These are phyloP conservation scores for Myotis findleyi DNA, from an alignment of 2,797 vertebrate genomes.

Conservation along the genomic window DNA sequence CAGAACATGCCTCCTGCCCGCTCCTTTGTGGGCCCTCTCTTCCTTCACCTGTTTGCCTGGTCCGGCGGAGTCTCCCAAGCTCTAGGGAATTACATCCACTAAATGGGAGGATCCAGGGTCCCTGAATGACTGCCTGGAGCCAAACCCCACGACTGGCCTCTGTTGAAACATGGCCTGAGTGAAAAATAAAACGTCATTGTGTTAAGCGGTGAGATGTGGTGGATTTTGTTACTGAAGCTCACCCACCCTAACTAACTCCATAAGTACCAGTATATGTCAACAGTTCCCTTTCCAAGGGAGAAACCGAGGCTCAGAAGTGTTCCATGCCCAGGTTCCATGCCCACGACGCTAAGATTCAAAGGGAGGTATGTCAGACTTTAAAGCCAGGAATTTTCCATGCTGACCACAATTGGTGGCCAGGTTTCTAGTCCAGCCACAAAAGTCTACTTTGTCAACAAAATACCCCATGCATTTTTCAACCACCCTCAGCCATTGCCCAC, in stretches of 20 bases:
- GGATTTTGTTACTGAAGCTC: background rate
- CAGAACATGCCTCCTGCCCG: background rate
- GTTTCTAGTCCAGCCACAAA: background rate
- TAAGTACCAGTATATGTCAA: background rate
- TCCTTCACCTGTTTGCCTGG: background rate
- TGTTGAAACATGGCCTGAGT: background rate
- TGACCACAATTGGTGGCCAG: background rate
- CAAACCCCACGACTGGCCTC: background rate
- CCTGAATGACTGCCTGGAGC: background rate
- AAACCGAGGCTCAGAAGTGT: background rate
- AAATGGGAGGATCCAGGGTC: background rate
- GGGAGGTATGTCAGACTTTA: background rate
- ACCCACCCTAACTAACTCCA: background rate
- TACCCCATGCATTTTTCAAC: background rate
- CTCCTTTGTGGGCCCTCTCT: background rate
- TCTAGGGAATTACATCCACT: background rate
- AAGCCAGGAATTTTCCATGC: background rate
- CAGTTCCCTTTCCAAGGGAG: background rate
- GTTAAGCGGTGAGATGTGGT: background rate
- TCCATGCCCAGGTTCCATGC: background rate
- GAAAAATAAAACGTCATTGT: slow-evolving; percentile 23
- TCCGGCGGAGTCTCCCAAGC: background rate
- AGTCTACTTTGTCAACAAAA: background rate
- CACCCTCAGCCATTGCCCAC: background rate
- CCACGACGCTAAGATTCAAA: background rate